phyloP scores from a whole-genome alignment of 2,113 vertebrate species.

The Serilophus lunatus region DNA sequence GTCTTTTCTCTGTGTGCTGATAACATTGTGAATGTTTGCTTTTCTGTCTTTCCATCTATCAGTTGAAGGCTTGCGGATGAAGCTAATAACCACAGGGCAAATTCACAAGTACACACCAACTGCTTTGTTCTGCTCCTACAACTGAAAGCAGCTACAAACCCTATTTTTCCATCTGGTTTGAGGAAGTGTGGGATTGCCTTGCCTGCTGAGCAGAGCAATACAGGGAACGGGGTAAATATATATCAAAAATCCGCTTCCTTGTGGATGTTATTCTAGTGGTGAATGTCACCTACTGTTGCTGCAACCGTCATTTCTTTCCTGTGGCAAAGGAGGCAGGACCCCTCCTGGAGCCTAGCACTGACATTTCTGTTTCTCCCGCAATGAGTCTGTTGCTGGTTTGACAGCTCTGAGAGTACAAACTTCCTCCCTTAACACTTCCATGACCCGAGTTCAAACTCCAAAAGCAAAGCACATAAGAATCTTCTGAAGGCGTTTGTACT shows the following conservation, averaged over 20 bases:
- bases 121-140: neutral
- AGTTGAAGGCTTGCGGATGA: neutral
- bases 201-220: neutral
- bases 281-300: neutral
- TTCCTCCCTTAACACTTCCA: neutral
- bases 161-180: conserved; percentile 28
- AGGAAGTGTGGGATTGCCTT: neutral
- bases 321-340: neutral
- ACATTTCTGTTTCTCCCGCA: neutral
- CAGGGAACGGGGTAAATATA: neutral
- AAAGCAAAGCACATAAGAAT: neutral
- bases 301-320: neutral
- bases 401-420: neutral
- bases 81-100: neutral
- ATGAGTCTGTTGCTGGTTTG: neutral
- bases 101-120: neutral
- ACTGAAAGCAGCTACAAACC: neutral
- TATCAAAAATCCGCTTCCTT: neutral
- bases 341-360: neutral
- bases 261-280: neutral
- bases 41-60: neutral
- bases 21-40: neutral
- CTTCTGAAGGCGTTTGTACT: neutral
- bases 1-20: neutral
- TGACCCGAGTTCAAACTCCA: neutral